A percentile compares a stretch with the other conserved stretches of the same genome.
Conservation (phyloP, 2,113 vertebrate species). For the Mormoops blainvillei region DNA sequence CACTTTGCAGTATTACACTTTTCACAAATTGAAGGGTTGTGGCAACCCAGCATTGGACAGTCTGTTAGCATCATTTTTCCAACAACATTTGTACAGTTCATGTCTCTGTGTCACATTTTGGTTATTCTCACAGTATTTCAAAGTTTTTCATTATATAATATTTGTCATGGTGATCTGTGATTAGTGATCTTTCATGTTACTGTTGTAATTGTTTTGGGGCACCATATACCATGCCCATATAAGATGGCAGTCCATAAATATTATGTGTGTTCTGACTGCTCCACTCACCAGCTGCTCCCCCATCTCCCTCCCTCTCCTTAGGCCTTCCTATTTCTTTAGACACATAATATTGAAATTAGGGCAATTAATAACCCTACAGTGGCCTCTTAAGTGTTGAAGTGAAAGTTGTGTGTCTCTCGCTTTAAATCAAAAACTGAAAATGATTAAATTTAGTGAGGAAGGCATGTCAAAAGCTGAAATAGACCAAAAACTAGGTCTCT, state of each 20-base stretch:
- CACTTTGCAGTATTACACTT: not conserved
- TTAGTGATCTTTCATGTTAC: not conserved
- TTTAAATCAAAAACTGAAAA: not conserved
- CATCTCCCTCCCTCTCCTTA: not conserved
- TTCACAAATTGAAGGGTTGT: not conserved
- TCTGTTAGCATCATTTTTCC: not conserved
- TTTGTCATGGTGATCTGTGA: not conserved
- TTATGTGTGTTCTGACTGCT: not conserved
- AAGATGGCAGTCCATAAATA: not conserved
- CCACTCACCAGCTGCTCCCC: not conserved
- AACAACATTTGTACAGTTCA: not conserved
- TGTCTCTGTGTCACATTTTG: not conserved
- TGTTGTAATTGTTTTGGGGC: not conserved
- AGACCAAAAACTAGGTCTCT: not conserved
- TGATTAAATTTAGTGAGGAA: not conserved
- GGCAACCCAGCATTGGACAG: not conserved
- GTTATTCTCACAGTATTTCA: not conserved
- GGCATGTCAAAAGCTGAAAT: not conserved
- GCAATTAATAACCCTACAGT: not conserved
- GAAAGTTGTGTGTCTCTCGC: not conserved
- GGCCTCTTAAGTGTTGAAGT: not conserved
- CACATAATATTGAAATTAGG: not conserved
- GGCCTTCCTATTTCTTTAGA: not conserved
- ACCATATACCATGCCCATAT: not conserved
- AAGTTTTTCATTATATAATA: not conserved